A percentile compares a stretch with the other conserved stretches of the same genome.
Conservation (phyloP, 1,140 invertebrate species). For the Saccostrea echinata region DNA sequence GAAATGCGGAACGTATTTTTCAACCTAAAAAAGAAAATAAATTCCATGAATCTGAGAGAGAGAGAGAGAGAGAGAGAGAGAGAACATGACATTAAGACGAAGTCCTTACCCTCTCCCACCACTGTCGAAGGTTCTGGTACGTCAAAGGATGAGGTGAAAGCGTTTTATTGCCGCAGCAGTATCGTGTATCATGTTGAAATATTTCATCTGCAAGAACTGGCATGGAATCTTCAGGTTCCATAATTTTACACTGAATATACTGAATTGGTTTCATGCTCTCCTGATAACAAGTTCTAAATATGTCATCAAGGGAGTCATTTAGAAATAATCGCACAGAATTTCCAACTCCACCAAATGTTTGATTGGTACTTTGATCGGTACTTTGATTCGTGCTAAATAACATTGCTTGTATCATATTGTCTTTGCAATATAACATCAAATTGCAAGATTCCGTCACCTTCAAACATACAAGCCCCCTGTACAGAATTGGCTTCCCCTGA, state of each 20-base stretch:
- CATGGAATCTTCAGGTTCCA: background rate
- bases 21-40: background rate
- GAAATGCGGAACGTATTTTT: background rate
- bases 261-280: background rate
- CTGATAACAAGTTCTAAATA: conserved; percentile 7
- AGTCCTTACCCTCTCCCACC: background rate
- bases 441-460: background rate
- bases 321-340: background rate
- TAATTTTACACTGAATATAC: conserved; percentile 7
- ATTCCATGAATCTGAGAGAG: background rate
- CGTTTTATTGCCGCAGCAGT: background rate
- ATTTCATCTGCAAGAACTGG: background rate
- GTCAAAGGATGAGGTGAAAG: conserved; percentile 6
- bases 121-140: background rate
- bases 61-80: background rate
- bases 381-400: background rate
- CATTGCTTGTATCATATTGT: conserved; percentile 5
- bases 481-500: background rate
- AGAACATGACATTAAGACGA: no score
- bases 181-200: background rate
- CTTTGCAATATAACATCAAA: background rate
- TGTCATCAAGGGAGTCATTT: background rate
- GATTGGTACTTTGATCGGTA: background rate
- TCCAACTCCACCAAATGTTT: background rate
- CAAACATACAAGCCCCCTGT: background rate